Evolutionary conservation across 2,888 invertebrate genomes (phyloP).

Genomic region (Rhyacophila evoluta): DNA sequence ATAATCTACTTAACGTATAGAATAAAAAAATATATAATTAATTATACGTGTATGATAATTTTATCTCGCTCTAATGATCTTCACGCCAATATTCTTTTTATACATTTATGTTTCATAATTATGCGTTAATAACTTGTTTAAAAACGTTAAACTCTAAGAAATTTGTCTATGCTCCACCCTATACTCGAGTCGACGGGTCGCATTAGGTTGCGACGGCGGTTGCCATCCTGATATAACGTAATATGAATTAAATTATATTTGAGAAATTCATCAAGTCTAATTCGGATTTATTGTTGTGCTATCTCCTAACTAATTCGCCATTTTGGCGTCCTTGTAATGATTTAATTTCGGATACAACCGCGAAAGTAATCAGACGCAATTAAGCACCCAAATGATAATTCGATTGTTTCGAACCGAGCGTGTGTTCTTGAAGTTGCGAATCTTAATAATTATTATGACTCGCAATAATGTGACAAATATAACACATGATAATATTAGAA

Average conservation of each 20-base stretch:
- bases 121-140: too few relatives aligned
- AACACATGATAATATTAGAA: too few relatives aligned
- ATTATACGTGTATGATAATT: too few relatives aligned
- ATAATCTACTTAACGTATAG: too few relatives aligned
- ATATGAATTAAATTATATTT: constrained; percentile 13
- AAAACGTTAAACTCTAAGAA: too few relatives aligned
- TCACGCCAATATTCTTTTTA: too few relatives aligned
- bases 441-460: too few relatives aligned
- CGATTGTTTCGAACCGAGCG: not conserved
- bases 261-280: constrained; percentile 23
- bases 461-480: too few relatives aligned
- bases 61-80: too few relatives aligned
- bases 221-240: constrained; percentile 19
- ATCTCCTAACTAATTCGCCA: constrained; percentile 7
- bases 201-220: constrained; percentile 21
- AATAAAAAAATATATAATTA: too few relatives aligned
- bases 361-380: constrained; percentile 14
- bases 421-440: too few relatives aligned
- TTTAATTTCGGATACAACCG: constrained; percentile 12
- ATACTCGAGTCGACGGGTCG: not conserved
- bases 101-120: too few relatives aligned
- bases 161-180: not conserved
- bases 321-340: not conserved
- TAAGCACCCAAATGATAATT: not conserved
- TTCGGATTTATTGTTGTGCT: constrained; percentile 28